Conservation (phyloP, 30 jellyfish, hydroid and myxozoan genomes). For the Aurelia sp. region DNA sequence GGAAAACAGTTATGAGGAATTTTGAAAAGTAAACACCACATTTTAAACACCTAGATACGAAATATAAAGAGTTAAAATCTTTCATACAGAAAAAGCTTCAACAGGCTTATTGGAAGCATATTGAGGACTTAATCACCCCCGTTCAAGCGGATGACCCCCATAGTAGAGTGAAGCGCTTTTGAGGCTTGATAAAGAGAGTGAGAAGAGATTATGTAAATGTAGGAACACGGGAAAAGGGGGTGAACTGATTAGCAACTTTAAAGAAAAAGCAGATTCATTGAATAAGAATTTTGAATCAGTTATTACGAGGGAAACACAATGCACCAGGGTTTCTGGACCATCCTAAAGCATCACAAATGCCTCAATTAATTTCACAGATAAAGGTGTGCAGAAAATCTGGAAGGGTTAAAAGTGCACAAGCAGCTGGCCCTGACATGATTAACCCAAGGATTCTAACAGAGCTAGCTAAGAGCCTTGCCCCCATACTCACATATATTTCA, state of each 20-base stretch:
- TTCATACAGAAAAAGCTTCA: no score
- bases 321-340: constrained; percentile 10
- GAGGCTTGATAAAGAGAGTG: no score
- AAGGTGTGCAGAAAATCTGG: constrained; percentile 9
- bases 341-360: constrained; percentile 12
- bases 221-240: no score
- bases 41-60: neutral
- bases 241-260: no score
- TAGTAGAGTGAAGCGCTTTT: neutral
- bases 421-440: no score
- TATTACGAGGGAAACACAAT: no score
- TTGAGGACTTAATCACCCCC: constrained; percentile 13
- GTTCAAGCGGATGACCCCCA: neutral
- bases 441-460: constrained; percentile 7
- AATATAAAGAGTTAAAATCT: no score
- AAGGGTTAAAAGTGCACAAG: constrained; percentile 16
- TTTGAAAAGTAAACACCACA: neutral
- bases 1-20: neutral
- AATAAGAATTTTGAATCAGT: no score
- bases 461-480: constrained; percentile 26
- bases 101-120: constrained; percentile 9
- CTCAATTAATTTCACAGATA: constrained; percentile 15
- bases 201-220: no score
- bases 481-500: neutral
- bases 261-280: no score